Conservation (phyloP, 2,797 vertebrate species). For the Pteropus rufus region DNA sequence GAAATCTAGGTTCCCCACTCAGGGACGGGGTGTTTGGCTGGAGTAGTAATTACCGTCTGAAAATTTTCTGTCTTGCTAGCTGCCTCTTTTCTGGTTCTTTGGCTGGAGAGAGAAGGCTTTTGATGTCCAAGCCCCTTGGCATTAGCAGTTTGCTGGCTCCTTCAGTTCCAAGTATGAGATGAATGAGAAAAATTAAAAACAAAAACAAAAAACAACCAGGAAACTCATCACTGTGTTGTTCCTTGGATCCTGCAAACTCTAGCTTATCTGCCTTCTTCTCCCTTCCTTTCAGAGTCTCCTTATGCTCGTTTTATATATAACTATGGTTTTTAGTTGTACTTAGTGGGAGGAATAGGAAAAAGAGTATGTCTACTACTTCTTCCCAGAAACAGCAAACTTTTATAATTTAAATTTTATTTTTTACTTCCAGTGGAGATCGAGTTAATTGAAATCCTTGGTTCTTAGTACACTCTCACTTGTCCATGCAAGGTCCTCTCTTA, state of each 20-base stretch:
- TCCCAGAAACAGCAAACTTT: not conserved
- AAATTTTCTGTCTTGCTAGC: not conserved
- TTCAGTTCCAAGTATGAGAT: not conserved
- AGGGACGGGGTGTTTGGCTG: not conserved
- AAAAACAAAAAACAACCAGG: not conserved
- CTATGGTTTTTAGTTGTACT: not conserved
- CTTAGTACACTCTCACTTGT: not conserved
- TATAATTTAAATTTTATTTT: not conserved
- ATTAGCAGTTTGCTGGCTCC: not conserved
- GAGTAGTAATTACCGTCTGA: not conserved
- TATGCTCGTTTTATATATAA: not conserved
- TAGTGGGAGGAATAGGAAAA: not conserved
- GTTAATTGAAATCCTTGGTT: not conserved
- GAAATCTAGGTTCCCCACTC: not conserved
- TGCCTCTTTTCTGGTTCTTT: not conserved
- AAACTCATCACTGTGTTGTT: not conserved
- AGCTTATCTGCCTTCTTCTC: not conserved
- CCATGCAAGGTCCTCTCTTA: not conserved
- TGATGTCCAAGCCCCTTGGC: not conserved
- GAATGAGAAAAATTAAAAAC: not conserved
- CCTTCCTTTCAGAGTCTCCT: not conserved
- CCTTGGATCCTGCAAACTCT: not conserved
- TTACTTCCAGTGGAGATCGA: not conserved
- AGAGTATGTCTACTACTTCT: not conserved
- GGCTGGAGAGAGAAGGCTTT: not conserved